phyloP scores from a whole-genome alignment of 2,113 vertebrate species.

The Periophthalmodon schlosseri region DNA sequence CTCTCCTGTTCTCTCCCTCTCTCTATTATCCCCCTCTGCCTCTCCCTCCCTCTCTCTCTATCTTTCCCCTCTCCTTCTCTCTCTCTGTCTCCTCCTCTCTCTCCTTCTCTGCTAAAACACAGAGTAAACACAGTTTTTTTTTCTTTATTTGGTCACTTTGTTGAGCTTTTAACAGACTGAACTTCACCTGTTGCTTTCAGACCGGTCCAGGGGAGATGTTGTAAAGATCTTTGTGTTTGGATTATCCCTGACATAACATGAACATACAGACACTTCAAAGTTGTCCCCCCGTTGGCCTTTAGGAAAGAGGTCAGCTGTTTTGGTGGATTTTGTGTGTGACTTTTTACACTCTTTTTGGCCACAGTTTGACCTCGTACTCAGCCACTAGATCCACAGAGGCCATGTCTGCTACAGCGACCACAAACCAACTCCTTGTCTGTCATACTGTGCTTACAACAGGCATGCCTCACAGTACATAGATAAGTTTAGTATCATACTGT shows the following conservation, averaged over 20 bases:
- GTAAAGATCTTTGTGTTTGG: constrained; percentile 26
- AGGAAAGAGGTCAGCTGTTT: constrained; percentile 44
- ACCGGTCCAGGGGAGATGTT: constrained; percentile 10
- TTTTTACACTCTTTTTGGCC: constrained; percentile 42
- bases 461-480: background rate
- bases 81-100: constrained; percentile 32
- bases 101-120: constrained; percentile 40
- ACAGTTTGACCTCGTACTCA: constrained; percentile 49
- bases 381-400: constrained; percentile 38
- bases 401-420: constrained; percentile 29
- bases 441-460: constrained; percentile 2
- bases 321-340: constrained; percentile 42
- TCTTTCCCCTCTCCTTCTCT: background rate
- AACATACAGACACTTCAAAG: constrained; percentile 8
- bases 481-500: background rate
- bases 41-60: constrained; percentile 23
- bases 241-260: constrained; percentile 18
- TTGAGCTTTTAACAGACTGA: constrained; percentile 50
- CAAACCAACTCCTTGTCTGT: constrained; percentile 25
- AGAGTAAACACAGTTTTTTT: constrained; percentile 62
- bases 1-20: background rate
- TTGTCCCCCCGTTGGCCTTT: constrained; percentile 27
- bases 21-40: background rate
- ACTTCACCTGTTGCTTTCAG: constrained; percentile 29
- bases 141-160: constrained; percentile 75